Evolutionary conservation across 2,888 invertebrate species (phyloP).

Genomic region (Oscheius onirici): DNA sequence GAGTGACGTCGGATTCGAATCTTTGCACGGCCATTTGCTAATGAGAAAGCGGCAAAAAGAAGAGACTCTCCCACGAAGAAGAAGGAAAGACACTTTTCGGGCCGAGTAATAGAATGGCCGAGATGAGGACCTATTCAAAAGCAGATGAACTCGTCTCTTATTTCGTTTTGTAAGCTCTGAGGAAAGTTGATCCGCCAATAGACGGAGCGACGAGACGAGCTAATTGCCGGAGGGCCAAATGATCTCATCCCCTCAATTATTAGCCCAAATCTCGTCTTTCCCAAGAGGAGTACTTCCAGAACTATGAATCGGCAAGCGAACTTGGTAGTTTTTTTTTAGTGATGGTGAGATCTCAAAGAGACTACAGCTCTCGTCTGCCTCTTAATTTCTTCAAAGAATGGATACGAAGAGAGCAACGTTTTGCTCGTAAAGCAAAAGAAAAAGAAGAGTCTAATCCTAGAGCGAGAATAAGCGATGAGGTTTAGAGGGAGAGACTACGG

Average conservation of each 20-base stretch:
- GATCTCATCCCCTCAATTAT: slow-evolving; percentile 21
- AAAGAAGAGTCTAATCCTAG: neutral
- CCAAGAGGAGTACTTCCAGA: no score
- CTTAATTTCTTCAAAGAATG: no score
- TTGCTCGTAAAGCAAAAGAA: neutral
- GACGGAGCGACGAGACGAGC: slow-evolving; percentile 4
- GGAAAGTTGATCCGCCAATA: slow-evolving; percentile 13
- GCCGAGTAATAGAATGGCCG: slow-evolving; percentile 22
- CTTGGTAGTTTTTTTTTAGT: no score
- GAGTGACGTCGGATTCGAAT: neutral
- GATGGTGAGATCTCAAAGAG: no score
- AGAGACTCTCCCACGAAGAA: neutral
- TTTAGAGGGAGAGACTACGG: neutral
- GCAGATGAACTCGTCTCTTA: slow-evolving; percentile 24
- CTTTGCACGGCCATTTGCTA: slow-evolving; percentile 11
- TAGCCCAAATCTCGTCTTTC: neutral
- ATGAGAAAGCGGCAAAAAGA: slow-evolving; percentile 14
- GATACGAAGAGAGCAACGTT: no score
- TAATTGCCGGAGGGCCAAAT: slow-evolving; percentile 26
- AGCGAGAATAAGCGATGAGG: neutral
- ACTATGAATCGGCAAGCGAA: no score
- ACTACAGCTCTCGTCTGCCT: no score
- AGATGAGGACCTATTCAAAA: slow-evolving; percentile 13
- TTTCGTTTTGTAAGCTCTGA: slow-evolving; percentile 30
- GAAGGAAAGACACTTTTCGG: slow-evolving; percentile 16